Evolutionary conservation across 2,113 vertebrate genomes (phyloP), one percentile per base, ranked within the genome.

Genomic region (Gambusia holbrooki): DNA sequence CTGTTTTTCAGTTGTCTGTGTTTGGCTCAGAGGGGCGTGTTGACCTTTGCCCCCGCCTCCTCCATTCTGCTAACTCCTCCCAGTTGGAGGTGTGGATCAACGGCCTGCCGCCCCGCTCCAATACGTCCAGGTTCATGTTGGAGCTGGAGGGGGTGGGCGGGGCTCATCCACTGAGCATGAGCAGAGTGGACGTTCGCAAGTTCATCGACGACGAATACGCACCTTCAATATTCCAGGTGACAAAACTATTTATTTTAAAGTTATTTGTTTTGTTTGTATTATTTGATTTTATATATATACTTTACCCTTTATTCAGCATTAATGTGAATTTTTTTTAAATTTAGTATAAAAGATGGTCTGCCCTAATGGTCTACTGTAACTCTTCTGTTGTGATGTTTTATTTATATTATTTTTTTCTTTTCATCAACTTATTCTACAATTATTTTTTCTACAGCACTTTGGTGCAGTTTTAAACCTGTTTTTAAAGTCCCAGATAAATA

Each of bases 191-290:
- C 0, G 79, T 93, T 0, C 30, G 27, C 0, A 85, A 63, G 1
- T 96, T 96, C 30, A 98, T 99, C 0, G 96, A 99, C 0, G 98
- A 99, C 0, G 98, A 99, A 71, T 98, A 95, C 74, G 94, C 96
- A 0, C 98, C 98, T 0, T 95, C 96, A 0, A 91, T 99, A 73
- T 99, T 98, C 45, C 93, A 97, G 96, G 98, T 98, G 37, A 82
- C 40, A 19, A 14, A 6, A 58, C 25, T n/a, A 9, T 25, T 25
- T 25, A 54, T 25, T 54, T n/a, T n/a, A 25, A 25, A 58, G 51
- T 9, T 25, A 8, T 67, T 42, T 28, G 12, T 42, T 25, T 33
- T 11, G 11, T 62, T 62, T 13, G 15, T 22, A 5, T 5, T 15
- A 10, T 64, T 7, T 35, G 15, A 33, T 64, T 64, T 28, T 28